These are phyloP conservation scores for Megaptera novaeangliae DNA, from an alignment of 2,113 vertebrate genomes.

Conservation along the genomic window DNA sequence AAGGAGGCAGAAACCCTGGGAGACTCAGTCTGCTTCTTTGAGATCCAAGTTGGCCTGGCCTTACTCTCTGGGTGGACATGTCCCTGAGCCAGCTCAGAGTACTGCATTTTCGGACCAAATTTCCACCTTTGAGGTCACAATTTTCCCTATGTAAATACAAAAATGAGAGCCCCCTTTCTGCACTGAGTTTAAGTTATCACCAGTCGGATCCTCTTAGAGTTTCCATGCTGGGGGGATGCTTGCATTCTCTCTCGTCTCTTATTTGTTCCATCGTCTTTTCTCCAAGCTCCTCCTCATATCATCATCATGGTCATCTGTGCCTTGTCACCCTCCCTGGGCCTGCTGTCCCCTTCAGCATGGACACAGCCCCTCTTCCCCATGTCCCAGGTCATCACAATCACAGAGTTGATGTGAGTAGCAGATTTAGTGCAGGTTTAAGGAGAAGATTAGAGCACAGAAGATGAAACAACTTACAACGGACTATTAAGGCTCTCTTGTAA, in stretches of 20 bases:
- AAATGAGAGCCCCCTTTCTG: background rate
- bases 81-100: background rate
- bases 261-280: background rate
- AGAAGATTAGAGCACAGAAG: background rate
- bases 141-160: background rate
- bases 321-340: background rate
- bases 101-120: background rate
- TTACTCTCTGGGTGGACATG: background rate
- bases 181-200: background rate
- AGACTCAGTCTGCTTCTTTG: background rate
- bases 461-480: background rate
- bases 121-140: background rate
- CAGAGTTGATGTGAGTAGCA: background rate
- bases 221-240: background rate
- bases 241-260: background rate
- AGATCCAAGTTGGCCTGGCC: background rate
- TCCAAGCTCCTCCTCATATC: background rate
- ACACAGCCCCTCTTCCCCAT: background rate
- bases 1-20: background rate
- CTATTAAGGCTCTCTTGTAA: background rate
- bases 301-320: fast-evolving
- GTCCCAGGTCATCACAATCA: background rate
- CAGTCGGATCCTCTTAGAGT: background rate
- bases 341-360: background rate
- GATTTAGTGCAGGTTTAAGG: background rate